phyloP scores from a whole-genome alignment of 1,140 invertebrate species.

The Calliphora vicina region DNA sequence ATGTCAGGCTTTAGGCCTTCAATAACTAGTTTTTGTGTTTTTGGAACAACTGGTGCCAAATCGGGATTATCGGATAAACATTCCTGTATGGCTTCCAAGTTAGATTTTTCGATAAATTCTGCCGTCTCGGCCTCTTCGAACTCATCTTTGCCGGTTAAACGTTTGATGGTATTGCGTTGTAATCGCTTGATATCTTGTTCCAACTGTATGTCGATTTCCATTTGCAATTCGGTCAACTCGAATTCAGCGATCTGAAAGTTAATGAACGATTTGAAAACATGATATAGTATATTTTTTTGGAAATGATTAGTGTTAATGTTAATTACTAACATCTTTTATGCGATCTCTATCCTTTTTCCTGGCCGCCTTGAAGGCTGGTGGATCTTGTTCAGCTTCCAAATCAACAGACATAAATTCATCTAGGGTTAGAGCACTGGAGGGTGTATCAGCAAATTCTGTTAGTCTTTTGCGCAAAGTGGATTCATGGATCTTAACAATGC shows the following conservation, averaged over 20 bases:
- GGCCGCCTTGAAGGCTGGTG: conserved; percentile 91
- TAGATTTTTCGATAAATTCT: conserved; percentile 69
- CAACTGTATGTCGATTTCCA: conserved; percentile 78
- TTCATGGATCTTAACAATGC: conserved; percentile 96
- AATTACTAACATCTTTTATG: conserved; percentile 71
- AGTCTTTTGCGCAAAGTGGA: conserved; percentile 91
- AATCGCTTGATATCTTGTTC: conserved; percentile 69
- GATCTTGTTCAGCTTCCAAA: conserved; percentile 95
- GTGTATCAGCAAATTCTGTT: conserved; percentile 95
- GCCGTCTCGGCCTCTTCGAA: conserved; percentile 65
- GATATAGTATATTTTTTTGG: no score
- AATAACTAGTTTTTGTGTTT: conserved; percentile 44
- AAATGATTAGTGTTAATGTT: background rate
- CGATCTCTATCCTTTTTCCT: conserved; percentile 86
- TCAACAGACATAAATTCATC: conserved; percentile 98
- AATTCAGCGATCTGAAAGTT: conserved; percentile 64
- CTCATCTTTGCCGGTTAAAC: conserved; percentile 34
- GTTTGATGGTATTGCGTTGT: conserved; percentile 47
- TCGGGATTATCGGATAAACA: conserved; percentile 58
- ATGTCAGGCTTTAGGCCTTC: conserved; percentile 59
- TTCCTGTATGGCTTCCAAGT: conserved; percentile 66
- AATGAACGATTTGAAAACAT: no score
- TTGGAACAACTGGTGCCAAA: conserved; percentile 32
- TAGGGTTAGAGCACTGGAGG: conserved; percentile 86
- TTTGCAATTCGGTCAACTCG: conserved; percentile 76